These are phyloP conservation scores for Axinella damicornis DNA, from an alignment of 37 sponge, comb jelly and placozoan species.

Conservation along the genomic window DNA sequence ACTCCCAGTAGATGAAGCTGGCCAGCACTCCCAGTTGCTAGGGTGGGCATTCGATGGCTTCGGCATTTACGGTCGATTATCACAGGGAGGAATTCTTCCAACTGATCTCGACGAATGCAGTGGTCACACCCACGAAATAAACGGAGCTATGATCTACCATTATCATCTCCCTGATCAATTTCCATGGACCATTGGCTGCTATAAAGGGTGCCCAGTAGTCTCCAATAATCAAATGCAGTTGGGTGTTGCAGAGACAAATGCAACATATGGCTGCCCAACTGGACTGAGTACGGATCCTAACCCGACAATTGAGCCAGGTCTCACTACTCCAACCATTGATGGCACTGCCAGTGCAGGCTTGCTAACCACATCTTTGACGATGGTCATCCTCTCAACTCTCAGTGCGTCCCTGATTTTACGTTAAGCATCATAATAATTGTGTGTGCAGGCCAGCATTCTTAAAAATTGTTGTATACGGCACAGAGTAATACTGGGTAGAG, in stretches of 20 bases:
- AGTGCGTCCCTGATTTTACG: too few species aligned
- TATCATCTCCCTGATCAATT: conserved; percentile 68
- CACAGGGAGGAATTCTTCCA: conserved; percentile 55
- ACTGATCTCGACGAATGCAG: conserved; percentile 68
- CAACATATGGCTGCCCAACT: conserved; percentile 59
- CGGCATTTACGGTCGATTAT: conserved; percentile 73
- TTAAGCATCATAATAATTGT: too few species aligned
- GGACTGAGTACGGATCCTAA: too few species aligned
- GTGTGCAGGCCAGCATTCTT: too few species aligned
- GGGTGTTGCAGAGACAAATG: not conserved
- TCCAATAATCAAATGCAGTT: conserved; percentile 59
- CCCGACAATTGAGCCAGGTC: too few species aligned
- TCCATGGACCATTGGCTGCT: conserved; percentile 86
- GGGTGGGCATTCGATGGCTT: conserved; percentile 83
- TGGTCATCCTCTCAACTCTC: too few species aligned
- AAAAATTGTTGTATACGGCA: too few species aligned
- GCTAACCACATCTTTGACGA: conserved; percentile 55
- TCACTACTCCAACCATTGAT: too few species aligned
- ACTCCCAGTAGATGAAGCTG: conserved; percentile 56
- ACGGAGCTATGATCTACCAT: conserved; percentile 64
- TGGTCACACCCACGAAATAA: conserved; percentile 76
- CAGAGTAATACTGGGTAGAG: too few species aligned
- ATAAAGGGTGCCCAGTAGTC: conserved; percentile 66
- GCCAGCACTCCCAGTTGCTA: conserved; percentile 66
- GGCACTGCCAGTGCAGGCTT: conserved; percentile 56